Conservation (phyloP, 2,113 vertebrate genomes). For the Ailuropoda melanoleuca region DNA sequence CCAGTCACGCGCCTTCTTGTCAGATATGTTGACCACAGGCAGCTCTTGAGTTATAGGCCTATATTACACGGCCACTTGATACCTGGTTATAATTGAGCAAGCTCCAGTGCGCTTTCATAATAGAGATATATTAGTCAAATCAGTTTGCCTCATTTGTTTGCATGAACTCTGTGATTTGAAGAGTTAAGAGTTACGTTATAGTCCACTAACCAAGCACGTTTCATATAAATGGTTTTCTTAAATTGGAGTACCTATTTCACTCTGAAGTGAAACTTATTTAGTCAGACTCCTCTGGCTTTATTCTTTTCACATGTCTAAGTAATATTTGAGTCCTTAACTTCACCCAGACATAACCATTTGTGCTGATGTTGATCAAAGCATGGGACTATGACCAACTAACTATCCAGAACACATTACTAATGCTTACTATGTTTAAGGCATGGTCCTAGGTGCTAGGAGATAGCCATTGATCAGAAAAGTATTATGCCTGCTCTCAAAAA, state of each 20-base stretch:
- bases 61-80: not conserved
- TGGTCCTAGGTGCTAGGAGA: not conserved
- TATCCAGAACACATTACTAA: not conserved
- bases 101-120: conserved; percentile 33
- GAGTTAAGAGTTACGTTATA: not conserved
- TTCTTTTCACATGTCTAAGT: not conserved
- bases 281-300: not conserved
- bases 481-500: not conserved
- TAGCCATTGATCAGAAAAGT: not conserved
- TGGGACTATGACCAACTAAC: not conserved
- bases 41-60: not conserved
- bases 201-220: conserved; percentile 44
- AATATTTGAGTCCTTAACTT: conserved; percentile 40
- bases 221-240: conserved; percentile 41
- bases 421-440: not conserved
- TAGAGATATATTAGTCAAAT: not conserved
- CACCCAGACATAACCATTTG: not conserved
- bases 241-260: conserved; percentile 33
- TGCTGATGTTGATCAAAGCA: conserved; percentile 3
- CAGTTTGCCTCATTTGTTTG: conserved; percentile 33
- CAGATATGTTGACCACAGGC: not conserved
- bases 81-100: conserved; percentile 1
- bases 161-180: not conserved
- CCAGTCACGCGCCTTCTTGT: not conserved
- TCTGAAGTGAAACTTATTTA: conserved; percentile 46